Base-by-base conservation (phyloP, 2,888 invertebrate species). In the Hanleya hanleyi region DNA sequence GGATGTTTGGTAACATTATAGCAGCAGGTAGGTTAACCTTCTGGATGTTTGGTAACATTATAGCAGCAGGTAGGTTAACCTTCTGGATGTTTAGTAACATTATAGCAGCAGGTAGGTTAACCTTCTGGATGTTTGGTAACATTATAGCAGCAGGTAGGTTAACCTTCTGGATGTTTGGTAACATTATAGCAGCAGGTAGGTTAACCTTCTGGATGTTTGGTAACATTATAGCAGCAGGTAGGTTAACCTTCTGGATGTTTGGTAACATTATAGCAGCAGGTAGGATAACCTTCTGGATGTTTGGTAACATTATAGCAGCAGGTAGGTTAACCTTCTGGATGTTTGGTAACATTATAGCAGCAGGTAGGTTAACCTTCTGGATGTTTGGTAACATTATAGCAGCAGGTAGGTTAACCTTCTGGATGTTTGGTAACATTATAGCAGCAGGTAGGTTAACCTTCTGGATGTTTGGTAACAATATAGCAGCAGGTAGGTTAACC, bases 21-120 rank as follows among this genome's bases (percentile, higher is more conserved):
- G 97, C 97, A 72, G 97, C 97, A 83, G 96, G 97, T 89, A 70
- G 22, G 77, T 37, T 41, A 41, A 96, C 96, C 69, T 97, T 97
- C 91, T 97, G 97, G 97, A 97, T 97, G 73, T 93, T 96, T 84
- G 97, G 97, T 81, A 97, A 97, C 90, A 93, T 97, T 81, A 95
- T 97, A 88, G 97, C 97, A 72, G 97, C 97, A 83, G 96, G 97
- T 89, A 70, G 22, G 77, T 37, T 41, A 41, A 96, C 96, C 69
- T 97, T 97, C 91, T 97, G 97, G 97, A 97, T 97, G 73, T 93
- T 96, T 84, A 97, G 97, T 81, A 97, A 97, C 90, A 93, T 97
- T 81, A 95, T 97, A 88, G 97, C 97, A 72, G 97, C 97, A 83
- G 96, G 97, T 89, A 70, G 22, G 77, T 37, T 41, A 41, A 96